Conservation (phyloP, 2,113 vertebrate genomes). For the Camelus dromedarius region DNA sequence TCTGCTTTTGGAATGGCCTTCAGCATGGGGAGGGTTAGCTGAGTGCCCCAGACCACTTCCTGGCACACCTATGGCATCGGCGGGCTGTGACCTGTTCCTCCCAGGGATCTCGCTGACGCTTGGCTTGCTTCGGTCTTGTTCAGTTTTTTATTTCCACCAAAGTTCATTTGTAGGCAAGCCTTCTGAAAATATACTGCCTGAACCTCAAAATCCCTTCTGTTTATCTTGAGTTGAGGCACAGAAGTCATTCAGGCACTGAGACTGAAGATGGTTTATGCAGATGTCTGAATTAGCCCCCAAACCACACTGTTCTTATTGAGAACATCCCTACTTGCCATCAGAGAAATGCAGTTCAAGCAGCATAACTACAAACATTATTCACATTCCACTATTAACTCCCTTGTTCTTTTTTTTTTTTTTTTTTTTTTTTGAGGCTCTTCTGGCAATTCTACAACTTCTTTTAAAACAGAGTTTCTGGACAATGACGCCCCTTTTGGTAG, state of each 20-base stretch:
- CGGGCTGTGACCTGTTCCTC: neutral
- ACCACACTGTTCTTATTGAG: neutral
- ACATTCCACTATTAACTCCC: neutral
- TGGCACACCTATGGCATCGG: rapidly evolving
- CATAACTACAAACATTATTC: neutral
- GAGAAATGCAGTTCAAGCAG: neutral
- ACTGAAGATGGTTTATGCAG: neutral
- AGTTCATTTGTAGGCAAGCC: neutral
- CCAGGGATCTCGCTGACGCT: rapidly evolving
- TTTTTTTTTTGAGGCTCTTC: neutral
- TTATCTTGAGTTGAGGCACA: neutral
- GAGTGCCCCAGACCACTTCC: neutral
- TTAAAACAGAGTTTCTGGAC: constrained; percentile 15
- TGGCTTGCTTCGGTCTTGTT: neutral
- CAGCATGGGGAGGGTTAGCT: neutral
- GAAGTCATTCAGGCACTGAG: neutral
- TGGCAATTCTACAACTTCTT: constrained; percentile 31
- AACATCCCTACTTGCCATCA: neutral
- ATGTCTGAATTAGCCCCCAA: neutral
- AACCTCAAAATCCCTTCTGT: neutral
- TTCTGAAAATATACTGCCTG: neutral
- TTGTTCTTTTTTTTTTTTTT: neutral
- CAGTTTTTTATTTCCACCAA: neutral
- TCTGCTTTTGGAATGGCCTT: neutral
- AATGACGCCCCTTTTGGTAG: neutral